Base-by-base conservation (phyloP, 1,140 invertebrate genomes). In the Aporrectodea caliginosa region DNA sequence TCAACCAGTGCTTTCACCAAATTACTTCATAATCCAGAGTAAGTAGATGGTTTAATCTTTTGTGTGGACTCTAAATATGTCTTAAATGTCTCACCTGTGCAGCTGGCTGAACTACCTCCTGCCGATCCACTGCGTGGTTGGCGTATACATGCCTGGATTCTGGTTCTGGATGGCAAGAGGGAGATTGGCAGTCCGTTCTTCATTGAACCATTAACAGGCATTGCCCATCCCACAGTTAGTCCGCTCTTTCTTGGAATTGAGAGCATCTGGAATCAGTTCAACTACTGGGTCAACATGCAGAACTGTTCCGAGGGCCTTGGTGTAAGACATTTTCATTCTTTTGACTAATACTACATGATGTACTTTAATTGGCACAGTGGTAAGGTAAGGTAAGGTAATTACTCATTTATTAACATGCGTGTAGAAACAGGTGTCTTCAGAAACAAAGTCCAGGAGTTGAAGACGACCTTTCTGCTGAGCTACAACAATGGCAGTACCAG, bases 271-370 rank as follows among this genome's bases (percentile, higher is more conserved):
- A 96, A 96, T 84, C 89, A 96, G 84, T 85, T 90, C 70, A 97
- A 97, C 88, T 96, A 95, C 88, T 97, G 94, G 91, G 90, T 93
- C 27, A 92, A 94, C 87, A 89, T 93, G 89, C 91, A 93, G 87
- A 88, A 89, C 32, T 90, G 90, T 78, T 86, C 85, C 0, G 84
- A 89, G 16, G 89, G 89, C n/a, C 85, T 89, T 27, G 84, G 82
- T 83, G 87, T 88, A 73, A 6, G 32, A n/a, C n/a, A 16, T 16
- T 69, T 69, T 69, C 68, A 69, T 68, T 14, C 58, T 68, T 68
- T 68, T 68, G 58, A n/a, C n/a, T n/a, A n/a, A n/a, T n/a, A n/a
- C n/a, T n/a, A n/a, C n/a, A n/a, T n/a, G n/a, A n/a, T n/a, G n/a
- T n/a, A n/a, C n/a, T n/a, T n/a, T n/a, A n/a, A n/a, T n/a, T n/a